Base-by-base conservation (phyloP, 1,140 invertebrate genomes). In the Penaeus indicus region DNA sequence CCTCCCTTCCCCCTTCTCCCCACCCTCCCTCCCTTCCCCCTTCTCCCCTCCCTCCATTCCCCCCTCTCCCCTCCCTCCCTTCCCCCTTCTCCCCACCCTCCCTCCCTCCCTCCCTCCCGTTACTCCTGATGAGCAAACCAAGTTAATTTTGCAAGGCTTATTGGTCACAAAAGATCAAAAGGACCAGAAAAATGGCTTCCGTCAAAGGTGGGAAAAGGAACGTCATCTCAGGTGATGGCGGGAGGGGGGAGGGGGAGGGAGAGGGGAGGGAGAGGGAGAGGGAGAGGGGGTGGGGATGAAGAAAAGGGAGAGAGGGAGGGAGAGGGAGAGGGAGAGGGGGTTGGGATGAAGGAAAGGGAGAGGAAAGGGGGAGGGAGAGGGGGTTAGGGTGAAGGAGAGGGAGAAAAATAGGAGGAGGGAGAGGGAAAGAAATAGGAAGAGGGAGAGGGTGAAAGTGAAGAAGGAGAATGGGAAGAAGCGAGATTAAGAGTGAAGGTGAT, bases 91-190 rank as follows among this genome's bases (percentile, higher is more conserved):
- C 32, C 25, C 47, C 62, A 27, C 62, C 81, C 32, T 63, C 27
- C n/a, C 38, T 62, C 32, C 82, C 22, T 32, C 22, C 16, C 25
- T 25, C 25, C 84, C 72, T 72, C 47, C 32, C 61, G 72, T 79
- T 54, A 54, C 11, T 16, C 79, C 64, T 86, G 84, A 86, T 86
- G 84, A 86, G 84, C 75, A 79, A 54, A 42, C 54, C 60, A 42
- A 86, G 84, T 77, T 86, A 86, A 86, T 86, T 86, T 86, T 86
- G 75, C 75, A 79, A 79, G 84, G 84, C 84, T 86, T 86, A 86
- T 78, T 54, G 75, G 25, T 72, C 25, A 86, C 84, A 86, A 86
- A 86, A 79, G 84, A 86, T 86, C 84, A 86, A 86, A 86, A 86
- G 84, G 61, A 54, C 1, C 84, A 18, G 38, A 79, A 79, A 62